These are phyloP conservation scores for Parelbella ahira DNA, from an alignment of 2,888 invertebrate species.

Conservation along the genomic window DNA sequence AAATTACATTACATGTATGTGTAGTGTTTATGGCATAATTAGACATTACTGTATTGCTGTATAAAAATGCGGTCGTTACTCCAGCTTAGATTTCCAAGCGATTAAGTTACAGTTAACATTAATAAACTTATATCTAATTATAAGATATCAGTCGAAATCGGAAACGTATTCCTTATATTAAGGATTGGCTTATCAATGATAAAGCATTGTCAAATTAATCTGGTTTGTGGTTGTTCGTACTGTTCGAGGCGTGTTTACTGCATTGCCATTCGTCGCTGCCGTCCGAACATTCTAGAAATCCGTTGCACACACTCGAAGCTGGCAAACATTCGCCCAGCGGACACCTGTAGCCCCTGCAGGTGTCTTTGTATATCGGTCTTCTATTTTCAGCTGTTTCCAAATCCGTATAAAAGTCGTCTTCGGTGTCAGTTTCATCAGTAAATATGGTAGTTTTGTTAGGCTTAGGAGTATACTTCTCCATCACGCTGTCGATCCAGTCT, in stretches of 20 bases:
- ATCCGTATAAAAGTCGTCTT: slow-evolving; percentile 61
- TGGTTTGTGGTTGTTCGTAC: too few species aligned
- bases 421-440: slow-evolving; percentile 38
- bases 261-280: slow-evolving; percentile 87
- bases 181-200: slow-evolving; percentile 2
- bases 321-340: slow-evolving; percentile 88
- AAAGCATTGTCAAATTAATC: too few species aligned
- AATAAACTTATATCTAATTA: slow-evolving; percentile 57
- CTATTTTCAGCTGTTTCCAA: slow-evolving; percentile 67
- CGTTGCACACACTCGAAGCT: slow-evolving; percentile 86
- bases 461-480: slow-evolving; percentile 55
- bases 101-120: slow-evolving; percentile 22
- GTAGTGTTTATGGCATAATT: slow-evolving; percentile 52
- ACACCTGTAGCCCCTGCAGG: slow-evolving; percentile 86
- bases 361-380: slow-evolving; percentile 48
- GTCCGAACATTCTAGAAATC: slow-evolving; percentile 88
- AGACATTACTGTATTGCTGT: slow-evolving; percentile 17
- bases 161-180: slow-evolving; percentile 41
- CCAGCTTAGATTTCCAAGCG: too few species aligned
- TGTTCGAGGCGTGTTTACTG: slow-evolving; percentile 43
- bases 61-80: slow-evolving; percentile 26
- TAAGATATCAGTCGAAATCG: slow-evolving; percentile 74
- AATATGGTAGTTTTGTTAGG: slow-evolving; percentile 36
- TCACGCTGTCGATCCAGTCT: slow-evolving; percentile 84
- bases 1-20: too few species aligned